These are phyloP conservation scores for Drosophila auraria DNA, from an alignment of 1,140 invertebrate genomes.

Conservation along the genomic window DNA sequence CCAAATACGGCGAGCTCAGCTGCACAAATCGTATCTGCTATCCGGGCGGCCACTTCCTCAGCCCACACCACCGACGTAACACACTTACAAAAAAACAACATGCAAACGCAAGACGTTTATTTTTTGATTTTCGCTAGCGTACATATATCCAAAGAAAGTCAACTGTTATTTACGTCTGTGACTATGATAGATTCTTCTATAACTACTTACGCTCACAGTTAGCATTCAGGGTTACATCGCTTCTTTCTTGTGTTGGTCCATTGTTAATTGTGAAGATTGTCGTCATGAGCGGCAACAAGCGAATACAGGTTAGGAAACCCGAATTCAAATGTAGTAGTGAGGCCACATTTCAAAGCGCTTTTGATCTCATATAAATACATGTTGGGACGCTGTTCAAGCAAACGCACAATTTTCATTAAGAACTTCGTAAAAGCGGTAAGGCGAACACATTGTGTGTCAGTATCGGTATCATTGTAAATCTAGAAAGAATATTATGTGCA, in stretches of 20 bases:
- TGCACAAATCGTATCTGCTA: too few relatives aligned
- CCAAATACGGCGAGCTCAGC: too few relatives aligned
- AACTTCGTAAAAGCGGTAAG: constrained; percentile 74
- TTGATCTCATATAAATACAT: constrained; percentile 75
- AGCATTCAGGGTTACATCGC: constrained; percentile 57
- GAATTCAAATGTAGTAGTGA: constrained; percentile 72
- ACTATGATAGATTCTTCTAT: neutral
- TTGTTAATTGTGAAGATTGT: constrained; percentile 85
- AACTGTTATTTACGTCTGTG: neutral
- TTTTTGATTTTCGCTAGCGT: neutral
- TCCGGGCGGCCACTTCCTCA: too few relatives aligned
- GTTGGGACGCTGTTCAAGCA: constrained; percentile 66
- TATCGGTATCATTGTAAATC: constrained; percentile 57
- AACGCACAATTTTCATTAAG: constrained; percentile 62
- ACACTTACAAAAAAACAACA: too few relatives aligned
- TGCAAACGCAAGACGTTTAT: too few relatives aligned
- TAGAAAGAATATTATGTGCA: neutral
- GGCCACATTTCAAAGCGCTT: constrained; percentile 51
- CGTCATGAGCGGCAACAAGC: constrained; percentile 86
- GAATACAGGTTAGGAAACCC: constrained; percentile 85
- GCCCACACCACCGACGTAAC: too few relatives aligned
- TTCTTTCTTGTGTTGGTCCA: constrained; percentile 69
- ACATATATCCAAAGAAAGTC: neutral
- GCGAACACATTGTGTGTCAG: constrained; percentile 50
- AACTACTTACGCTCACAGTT: constrained; percentile 69